phyloP scores from a whole-genome alignment of 1,140 invertebrate species.

The Heliothis virescens region DNA sequence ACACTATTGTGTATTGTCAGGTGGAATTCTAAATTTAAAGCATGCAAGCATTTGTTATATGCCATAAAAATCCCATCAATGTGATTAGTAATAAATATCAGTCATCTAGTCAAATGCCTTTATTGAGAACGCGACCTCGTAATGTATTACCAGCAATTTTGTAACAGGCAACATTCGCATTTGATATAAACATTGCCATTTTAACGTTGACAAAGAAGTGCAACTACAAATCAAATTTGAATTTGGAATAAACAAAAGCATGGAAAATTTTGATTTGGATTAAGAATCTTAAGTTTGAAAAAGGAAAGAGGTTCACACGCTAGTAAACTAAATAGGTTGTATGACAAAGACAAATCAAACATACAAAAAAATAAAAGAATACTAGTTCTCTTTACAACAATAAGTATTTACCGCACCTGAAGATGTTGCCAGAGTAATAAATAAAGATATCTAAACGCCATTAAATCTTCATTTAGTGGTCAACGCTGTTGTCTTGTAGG shows the following conservation, averaged over 20 bases:
- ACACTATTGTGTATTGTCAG: neutral
- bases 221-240: neutral
- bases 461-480: conserved; percentile 48
- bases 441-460: conserved; percentile 48
- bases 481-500: conserved; percentile 27
- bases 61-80: conserved; percentile 33
- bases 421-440: conserved; percentile 34
- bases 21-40: neutral
- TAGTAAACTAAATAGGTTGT: neutral
- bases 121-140: conserved; percentile 45
- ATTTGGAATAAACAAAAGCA: neutral
- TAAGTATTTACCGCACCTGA: conserved; percentile 43
- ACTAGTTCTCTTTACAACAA: conserved; percentile 8
- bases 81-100: conserved; percentile 39
- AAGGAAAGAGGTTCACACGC: no score
- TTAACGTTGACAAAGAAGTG: neutral
- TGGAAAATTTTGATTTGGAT: neutral
- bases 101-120: conserved; percentile 31
- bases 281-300: neutral
- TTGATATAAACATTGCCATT: neutral
- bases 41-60: conserved; percentile 16
- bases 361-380: conserved; percentile 19
- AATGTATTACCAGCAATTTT: conserved; percentile 43
- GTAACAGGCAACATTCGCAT: conserved; percentile 31
- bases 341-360: neutral